Evolutionary conservation across 2,888 invertebrate species (phyloP).

Genomic region (Drosophila kanekoi): DNA sequence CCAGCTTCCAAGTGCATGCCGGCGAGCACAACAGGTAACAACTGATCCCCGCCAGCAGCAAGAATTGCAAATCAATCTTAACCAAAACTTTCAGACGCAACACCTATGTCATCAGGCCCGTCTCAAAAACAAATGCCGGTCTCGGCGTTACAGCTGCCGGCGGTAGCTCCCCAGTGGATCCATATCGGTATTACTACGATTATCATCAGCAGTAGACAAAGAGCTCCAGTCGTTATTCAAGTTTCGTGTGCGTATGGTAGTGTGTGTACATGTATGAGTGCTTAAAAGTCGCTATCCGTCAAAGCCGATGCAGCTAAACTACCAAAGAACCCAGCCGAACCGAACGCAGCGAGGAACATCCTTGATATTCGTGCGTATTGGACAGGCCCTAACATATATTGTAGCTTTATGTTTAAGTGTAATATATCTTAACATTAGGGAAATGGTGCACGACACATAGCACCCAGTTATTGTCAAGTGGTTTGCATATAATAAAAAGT

Average conservation of each 20-base stretch:
- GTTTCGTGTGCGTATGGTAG: constrained; percentile 23
- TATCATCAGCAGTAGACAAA: constrained; percentile 78
- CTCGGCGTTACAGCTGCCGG: constrained; percentile 77
- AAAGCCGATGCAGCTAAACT: constrained; percentile 63
- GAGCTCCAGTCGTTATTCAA: constrained; percentile 7
- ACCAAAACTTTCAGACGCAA: constrained; percentile 86
- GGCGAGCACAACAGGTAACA: constrained; percentile 87
- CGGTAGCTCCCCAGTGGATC: constrained; percentile 86
- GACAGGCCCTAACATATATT: constrained; percentile 50
- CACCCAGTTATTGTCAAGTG: constrained; percentile 13
- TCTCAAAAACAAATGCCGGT: constrained; percentile 83
- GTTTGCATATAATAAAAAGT: constrained; percentile 41
- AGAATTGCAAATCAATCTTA: not conserved
- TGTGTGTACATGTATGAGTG: constrained; percentile 18
- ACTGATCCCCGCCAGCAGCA: not conserved
- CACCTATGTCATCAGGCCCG: constrained; percentile 88
- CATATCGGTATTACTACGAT: constrained; percentile 87
- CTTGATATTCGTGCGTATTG: constrained; percentile 23
- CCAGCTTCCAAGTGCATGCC: constrained; percentile 89
- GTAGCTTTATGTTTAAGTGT: constrained; percentile 60
- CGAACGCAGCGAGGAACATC: constrained; percentile 23
- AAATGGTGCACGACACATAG: constrained; percentile 13
- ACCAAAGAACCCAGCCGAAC: constrained; percentile 68
- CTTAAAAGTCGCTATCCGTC: constrained; percentile 16
- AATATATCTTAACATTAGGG: constrained; percentile 27